Conservation (phyloP, 2,888 invertebrate genomes). For the Drosophila kambysellisi region DNA sequence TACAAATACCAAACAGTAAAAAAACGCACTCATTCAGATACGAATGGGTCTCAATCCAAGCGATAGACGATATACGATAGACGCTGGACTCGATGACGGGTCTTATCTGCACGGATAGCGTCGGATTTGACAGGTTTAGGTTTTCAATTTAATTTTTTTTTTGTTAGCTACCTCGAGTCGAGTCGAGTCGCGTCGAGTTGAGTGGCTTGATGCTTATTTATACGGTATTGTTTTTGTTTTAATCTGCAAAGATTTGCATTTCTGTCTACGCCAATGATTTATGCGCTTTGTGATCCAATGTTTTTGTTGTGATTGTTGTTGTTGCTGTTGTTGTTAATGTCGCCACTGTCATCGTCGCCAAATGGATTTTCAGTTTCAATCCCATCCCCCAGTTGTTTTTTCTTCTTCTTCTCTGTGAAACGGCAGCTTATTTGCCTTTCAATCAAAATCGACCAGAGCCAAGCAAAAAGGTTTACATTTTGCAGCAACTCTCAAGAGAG, state of each 20-base stretch:
- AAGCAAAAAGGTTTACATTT: constrained; percentile 47
- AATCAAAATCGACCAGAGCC: constrained; percentile 54
- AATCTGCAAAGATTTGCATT: constrained; percentile 78
- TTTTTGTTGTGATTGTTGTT: constrained; percentile 27
- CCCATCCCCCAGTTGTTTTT: constrained; percentile 6
- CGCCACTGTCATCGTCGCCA: constrained; percentile 49
- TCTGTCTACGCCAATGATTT: constrained; percentile 75
- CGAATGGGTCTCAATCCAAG: constrained; percentile 4
- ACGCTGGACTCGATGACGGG: constrained; percentile 28
- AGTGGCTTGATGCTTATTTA: constrained; percentile 46
- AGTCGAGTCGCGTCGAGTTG: background rate
- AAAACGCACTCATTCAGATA: constrained; percentile 29
- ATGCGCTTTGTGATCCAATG: constrained; percentile 34
- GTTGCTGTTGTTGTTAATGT: constrained; percentile 42
- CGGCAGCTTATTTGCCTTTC: constrained; percentile 76
- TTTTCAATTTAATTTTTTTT: constrained; percentile 39
- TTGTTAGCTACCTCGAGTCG: constrained; percentile 42
- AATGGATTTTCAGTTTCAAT: constrained; percentile 63
- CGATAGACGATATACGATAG: constrained; percentile 43
- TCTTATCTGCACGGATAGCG: constrained; percentile 70
- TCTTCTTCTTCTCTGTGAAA: constrained; percentile 48
- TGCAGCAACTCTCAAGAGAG: constrained; percentile 47
- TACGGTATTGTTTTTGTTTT: constrained; percentile 66
- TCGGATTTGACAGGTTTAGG: constrained; percentile 75
- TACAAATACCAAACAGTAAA: constrained; percentile 11